These are phyloP conservation scores for Pocillopora verrucosa DNA, from an alignment of 64 coral and sea anemone genomes.

Conservation along the genomic window DNA sequence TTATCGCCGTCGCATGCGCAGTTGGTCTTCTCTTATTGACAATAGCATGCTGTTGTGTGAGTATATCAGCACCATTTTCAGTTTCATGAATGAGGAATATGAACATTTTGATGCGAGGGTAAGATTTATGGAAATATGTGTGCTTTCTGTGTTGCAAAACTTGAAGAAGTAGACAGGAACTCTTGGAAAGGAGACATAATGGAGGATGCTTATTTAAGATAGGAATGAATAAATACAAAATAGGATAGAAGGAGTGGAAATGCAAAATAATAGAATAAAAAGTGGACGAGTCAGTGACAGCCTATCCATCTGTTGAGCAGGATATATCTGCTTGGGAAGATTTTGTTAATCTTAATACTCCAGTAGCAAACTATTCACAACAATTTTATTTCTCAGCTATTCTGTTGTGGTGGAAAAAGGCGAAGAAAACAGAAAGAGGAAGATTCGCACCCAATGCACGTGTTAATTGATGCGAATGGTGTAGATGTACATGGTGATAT, in stretches of 20 bases:
- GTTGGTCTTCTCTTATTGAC: conserved; percentile 46
- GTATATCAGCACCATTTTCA: background rate
- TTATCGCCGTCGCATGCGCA: conserved; percentile 47
- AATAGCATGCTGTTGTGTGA: conserved; percentile 62
- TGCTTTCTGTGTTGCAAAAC: too few species aligned
- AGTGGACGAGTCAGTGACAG: too few species aligned
- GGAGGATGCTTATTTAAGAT: too few species aligned
- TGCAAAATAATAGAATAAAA: too few species aligned
- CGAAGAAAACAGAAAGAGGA: conserved; percentile 19
- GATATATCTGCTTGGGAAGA: too few species aligned
- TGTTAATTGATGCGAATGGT: conserved; percentile 7
- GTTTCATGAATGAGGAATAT: background rate
- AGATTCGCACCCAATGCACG: conserved; percentile 7
- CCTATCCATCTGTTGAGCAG: too few species aligned
- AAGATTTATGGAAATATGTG: too few species aligned
- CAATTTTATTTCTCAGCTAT: conserved; percentile 19
- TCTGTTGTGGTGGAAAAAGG: conserved; percentile 38
- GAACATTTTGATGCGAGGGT: too few species aligned
- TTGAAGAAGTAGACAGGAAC: too few species aligned
- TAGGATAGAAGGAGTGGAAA: too few species aligned
- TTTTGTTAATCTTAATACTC: background rate
- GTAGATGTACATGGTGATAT: background rate
- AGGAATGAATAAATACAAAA: too few species aligned
- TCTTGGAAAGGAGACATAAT: too few species aligned
- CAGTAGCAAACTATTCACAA: background rate